A percentile compares a stretch with the other conserved stretches of the same genome.
phyloP scores from a whole-genome alignment of 1,140 invertebrate genomes.

The Bombus polaris region DNA sequence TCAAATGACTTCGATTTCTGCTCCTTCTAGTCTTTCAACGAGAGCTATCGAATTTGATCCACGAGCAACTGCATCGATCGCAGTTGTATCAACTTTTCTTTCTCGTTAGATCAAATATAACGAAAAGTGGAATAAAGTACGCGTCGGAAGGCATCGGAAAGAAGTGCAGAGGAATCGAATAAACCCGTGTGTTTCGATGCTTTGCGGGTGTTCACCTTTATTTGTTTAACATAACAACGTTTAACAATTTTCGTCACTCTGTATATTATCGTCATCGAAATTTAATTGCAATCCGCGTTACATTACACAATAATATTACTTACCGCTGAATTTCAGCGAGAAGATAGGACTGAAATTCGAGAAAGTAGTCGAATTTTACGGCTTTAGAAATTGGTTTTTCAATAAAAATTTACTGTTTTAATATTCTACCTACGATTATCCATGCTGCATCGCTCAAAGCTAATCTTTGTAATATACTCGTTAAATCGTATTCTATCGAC shows the following conservation, averaged over 20 bases:
- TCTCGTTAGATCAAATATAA: neutral
- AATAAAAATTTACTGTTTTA: neutral
- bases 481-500: neutral
- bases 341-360: neutral
- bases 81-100: constrained; percentile 40
- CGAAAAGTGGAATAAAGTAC: neutral
- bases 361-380: neutral
- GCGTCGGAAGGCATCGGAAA: neutral
- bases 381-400: neutral
- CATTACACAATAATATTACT: neutral
- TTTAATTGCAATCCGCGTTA: neutral
- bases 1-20: constrained; percentile 51
- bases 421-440: neutral
- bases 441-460: neutral
- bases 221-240: neutral
- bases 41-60: constrained; percentile 68
- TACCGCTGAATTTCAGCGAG: neutral
- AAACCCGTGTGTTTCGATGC: neutral
- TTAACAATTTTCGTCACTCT: neutral
- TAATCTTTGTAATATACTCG: neutral
- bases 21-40: constrained; percentile 63
- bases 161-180: neutral
- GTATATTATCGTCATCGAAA: neutral
- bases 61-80: constrained; percentile 61
- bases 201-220: neutral